Base-by-base conservation (phyloP, 30 jellyfish, hydroid and myxozoan species). In the Cassiopea xamachana region DNA sequence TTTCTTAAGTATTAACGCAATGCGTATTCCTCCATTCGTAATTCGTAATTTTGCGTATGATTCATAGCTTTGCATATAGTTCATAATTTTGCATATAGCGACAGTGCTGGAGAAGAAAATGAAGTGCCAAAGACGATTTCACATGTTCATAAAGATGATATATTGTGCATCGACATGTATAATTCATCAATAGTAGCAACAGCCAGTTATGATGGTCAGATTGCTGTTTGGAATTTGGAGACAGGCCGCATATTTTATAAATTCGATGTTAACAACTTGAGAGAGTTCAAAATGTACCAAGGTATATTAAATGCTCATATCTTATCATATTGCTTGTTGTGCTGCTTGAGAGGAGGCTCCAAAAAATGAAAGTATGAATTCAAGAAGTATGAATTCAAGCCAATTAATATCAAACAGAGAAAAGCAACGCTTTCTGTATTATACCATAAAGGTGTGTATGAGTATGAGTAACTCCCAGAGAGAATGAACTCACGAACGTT, bases 141-240 rank as follows among this genome's bases (percentile, higher is more conserved):
- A 49, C 73, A 88, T 49, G 9, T 95, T n/a, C 99, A 95, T 80
- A 92, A 91, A 71, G 99, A 95, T 50, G 99, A 95, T 82, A 88
- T 95, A 19, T 45, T 95, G 47, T 87, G 96, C 60, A 74, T 91
- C 18, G 99, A 95, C 74, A 39, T 83, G 10, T 86, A 78, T 85
- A 80, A 81, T 16, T 55, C 97, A 2, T 78, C 91, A 6, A 67
- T 79, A 61, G 91, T 89, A 82, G 96, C 91, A 4, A 91, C 98
- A 44, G 91, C 98, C 6, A 95, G 99, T 68, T 95, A 90, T 75
- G 99, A 95, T 69, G 99, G 99, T 1, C 96, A 83, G 64, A 76
- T 95, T 9, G 86, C 67, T 9, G 93, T 92, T 39, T 95, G 99
- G 99, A 95, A 79, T 68, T 43, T 95, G 5, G 98, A 95, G 73